Evolutionary conservation across 2,797 vertebrate species (phyloP), one percentile per base, ranked within the genome.

Genomic region (Phrynocephalus forsythii): DNA sequence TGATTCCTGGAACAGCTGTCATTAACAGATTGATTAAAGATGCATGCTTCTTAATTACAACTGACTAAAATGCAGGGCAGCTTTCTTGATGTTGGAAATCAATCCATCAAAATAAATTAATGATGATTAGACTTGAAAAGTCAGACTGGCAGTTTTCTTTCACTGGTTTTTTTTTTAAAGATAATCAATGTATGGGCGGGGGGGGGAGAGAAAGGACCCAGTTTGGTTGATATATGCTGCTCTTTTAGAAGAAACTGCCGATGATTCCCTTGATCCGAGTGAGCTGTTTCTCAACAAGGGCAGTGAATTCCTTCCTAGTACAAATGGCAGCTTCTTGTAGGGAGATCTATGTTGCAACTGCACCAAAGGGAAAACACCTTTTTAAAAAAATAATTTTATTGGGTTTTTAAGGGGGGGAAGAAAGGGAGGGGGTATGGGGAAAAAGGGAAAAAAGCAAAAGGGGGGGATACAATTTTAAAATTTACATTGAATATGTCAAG

Each of bases 1-100:
- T 91, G 90, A 95, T 95, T 92, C 92, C 85, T 91, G 84, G 87
- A 93, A 48, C 71, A 84, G 85, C 38, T 91, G 81, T 78, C 90
- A 86, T 86, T 91, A 91, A 83, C 28, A 89, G 81, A 81, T 86
- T 81, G 82, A 92, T 94, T 93, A 94, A 94, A 82, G 93, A 93
- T 89, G 18, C 33, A 92, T 87, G 81, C 71, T 92, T 94, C 89
- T 92, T 95, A 95, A 94, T 94, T 93, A 92, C 88, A 90, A 89
- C 13, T 90, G 88, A 22, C 76, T 93, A 68, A 16, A 56, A 90
- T 48, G 81, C 86, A 60, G 79, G 92, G 85, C 79, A 79, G 11
- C 86, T 88, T 75, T 89, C 93, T 87, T 90, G 89, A 86, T 3
- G 20, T 50, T 60, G 18, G 33, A 77, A 93, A 90, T 93, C 91